Evolutionary conservation across 1,140 invertebrate genomes (phyloP).

Genomic region (Spodoptera litura): DNA sequence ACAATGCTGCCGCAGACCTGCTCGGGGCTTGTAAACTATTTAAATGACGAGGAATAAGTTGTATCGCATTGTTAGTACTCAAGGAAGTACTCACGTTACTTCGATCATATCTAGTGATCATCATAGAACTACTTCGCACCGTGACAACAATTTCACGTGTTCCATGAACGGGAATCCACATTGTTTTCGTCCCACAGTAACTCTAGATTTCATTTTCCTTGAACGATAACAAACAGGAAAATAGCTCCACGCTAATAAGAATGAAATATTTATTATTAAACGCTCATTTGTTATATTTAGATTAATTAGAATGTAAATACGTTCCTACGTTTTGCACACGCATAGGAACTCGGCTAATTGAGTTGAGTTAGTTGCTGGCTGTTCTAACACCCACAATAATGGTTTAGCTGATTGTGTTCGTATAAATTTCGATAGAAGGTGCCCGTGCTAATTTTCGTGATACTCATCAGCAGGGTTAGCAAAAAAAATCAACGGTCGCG

Average conservation of each 20-base stretch:
- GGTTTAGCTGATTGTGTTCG: not conserved
- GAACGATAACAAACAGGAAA: constrained; percentile 71
- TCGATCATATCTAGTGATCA: constrained; percentile 29
- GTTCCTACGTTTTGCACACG: not conserved
- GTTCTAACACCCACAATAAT: not conserved
- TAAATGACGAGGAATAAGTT: constrained; percentile 51
- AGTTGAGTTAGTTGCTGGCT: not conserved
- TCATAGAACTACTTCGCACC: not conserved
- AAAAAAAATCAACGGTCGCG: constrained; percentile 85
- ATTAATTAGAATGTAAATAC: constrained; percentile 26
- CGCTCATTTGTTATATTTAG: constrained; percentile 21
- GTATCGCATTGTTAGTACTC: constrained; percentile 50
- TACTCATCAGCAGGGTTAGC: constrained; percentile 66
- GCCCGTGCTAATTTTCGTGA: constrained; percentile 77
- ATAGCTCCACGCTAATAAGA: constrained; percentile 45
- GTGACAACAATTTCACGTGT: constrained; percentile 4
- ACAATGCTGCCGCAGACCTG: constrained; percentile 33
- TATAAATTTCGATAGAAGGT: constrained; percentile 46
- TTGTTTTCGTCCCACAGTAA: constrained; percentile 9
- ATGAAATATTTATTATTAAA: constrained; percentile 48
- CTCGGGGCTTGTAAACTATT: constrained; percentile 45
- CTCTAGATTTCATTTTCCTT: constrained; percentile 63
- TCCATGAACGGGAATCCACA: not conserved
- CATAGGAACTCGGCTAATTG: not conserved
- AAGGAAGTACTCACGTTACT: constrained; percentile 44